Evolutionary conservation across 92 coral and sea anemone genomes (phyloP), one percentile per base, ranked within the genome.

Genomic region (Umimayanthus chanpuru): DNA sequence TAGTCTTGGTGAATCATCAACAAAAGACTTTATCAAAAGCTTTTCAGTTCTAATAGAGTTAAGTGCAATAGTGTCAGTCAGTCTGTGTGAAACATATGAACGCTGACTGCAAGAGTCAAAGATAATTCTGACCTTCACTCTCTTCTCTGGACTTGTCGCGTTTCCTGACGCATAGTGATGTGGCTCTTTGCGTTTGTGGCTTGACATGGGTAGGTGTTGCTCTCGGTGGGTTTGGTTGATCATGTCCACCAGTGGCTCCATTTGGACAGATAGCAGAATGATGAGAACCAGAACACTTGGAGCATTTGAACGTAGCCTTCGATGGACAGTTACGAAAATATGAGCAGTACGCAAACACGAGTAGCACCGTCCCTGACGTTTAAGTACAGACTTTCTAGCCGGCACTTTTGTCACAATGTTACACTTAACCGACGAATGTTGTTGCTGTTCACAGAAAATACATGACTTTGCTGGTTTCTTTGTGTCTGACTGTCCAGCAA

Each of bases 321-420:
- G 73, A 81, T n/a, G 88, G 88, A 53, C 91, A 88, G 61, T 41
- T 80, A 29, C 72, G 39, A 29, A 65, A 20, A n/a, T 30, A 74
- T 88, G 91, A 4, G 80, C 91, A 38, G 88, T 15, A 18, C 75
- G 55, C 41, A 81, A 73, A 80, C 65, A 88, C 20, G 30, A 26
- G 20, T 55, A 88, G 70, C 88, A 88, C 73, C 43, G 67, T 38
- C 91, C 91, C 49, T 88, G 55, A 41, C 49, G 77, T 61, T 65
- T 86, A 16, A 86, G 53, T 15, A 86, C 68, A 47, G 56, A 6
- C 41, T 39, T 86, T 26, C 89, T 44, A 20, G 89, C 88, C 16
- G 21, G 1, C 18, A 86, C 68, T 7, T 75, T 66, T 20, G 89
- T 86, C 8, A 75, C 82, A 25, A 75, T 38, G 36, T 25, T 44